phyloP scores from a whole-genome alignment of 1,140 invertebrate species.

The Diachasmimorpha longicaudata region DNA sequence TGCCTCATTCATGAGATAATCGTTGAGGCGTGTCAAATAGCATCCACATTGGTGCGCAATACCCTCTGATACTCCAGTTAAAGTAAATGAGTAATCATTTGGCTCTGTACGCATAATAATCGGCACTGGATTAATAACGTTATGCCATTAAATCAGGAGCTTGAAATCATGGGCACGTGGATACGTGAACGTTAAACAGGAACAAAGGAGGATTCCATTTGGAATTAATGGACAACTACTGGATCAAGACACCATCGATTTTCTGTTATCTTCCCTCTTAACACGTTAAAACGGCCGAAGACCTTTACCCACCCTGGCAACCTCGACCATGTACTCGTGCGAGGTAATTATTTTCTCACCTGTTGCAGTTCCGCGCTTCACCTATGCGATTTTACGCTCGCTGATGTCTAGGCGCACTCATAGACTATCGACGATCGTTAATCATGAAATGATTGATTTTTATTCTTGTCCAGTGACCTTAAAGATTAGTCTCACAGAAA shows the following conservation, averaged over 20 bases:
- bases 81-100: conserved; percentile 19
- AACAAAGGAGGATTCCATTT: background rate
- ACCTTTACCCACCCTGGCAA: background rate
- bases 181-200: background rate
- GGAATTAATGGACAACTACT: background rate
- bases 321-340: conserved; percentile 1
- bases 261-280: background rate
- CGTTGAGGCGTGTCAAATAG: conserved; percentile 37
- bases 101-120: background rate
- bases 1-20: conserved; percentile 47
- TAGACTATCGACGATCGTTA: too few relatives aligned
- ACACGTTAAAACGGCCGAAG: conserved; percentile 11
- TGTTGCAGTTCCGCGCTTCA: conserved; percentile 29
- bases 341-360: conserved; percentile 37
- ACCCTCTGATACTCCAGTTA: conserved; percentile 13
- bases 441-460: too few relatives aligned
- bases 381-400: too few relatives aligned
- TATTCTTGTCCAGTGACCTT: too few relatives aligned
- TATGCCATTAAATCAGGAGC: background rate
- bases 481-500: too few relatives aligned
- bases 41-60: conserved; percentile 36
- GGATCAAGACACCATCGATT: background rate
- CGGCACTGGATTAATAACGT: background rate
- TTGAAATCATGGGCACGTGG: too few relatives aligned
- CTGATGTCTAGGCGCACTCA: too few relatives aligned